Evolutionary conservation across 2,113 vertebrate species (phyloP).

Genomic region (Malurus melanocephalus): DNA sequence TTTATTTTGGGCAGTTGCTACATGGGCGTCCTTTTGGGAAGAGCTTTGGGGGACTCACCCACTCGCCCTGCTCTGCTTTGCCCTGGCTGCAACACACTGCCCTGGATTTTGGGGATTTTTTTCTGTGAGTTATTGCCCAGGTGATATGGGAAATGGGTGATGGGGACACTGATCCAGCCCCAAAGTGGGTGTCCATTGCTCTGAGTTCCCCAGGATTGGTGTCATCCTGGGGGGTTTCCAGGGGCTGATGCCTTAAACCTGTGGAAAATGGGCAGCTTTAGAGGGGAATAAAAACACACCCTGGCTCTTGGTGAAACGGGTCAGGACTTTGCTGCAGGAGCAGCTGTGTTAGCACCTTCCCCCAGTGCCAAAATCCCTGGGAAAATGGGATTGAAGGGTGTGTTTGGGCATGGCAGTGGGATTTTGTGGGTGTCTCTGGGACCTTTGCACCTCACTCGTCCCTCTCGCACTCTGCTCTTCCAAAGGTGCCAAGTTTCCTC

Average conservation of each 20-base stretch:
- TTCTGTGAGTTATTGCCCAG: background rate
- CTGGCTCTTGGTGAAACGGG: rapidly evolving
- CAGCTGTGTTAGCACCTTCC: background rate
- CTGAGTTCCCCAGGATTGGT: background rate
- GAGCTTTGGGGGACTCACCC: background rate
- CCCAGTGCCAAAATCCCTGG: rapidly evolving
- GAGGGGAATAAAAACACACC: background rate
- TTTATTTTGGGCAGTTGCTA: constrained; percentile 43
- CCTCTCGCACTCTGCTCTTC: background rate
- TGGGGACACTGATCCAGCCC: background rate
- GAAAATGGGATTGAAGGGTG: rapidly evolving
- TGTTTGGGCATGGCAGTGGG: background rate
- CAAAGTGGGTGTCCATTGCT: rapidly evolving
- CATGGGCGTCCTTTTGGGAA: background rate
- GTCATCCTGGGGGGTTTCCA: rapidly evolving
- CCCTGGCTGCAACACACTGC: background rate
- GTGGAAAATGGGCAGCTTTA: rapidly evolving
- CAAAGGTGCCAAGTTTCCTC: background rate
- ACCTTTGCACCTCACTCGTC: rapidly evolving
- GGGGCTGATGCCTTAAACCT: background rate
- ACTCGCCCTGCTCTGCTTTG: background rate
- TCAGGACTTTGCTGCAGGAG: background rate
- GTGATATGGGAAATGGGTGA: background rate
- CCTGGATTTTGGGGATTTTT: background rate
- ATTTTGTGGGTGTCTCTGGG: background rate